Conservation (phyloP, 1,140 invertebrate species). For the Aethina tumida region DNA sequence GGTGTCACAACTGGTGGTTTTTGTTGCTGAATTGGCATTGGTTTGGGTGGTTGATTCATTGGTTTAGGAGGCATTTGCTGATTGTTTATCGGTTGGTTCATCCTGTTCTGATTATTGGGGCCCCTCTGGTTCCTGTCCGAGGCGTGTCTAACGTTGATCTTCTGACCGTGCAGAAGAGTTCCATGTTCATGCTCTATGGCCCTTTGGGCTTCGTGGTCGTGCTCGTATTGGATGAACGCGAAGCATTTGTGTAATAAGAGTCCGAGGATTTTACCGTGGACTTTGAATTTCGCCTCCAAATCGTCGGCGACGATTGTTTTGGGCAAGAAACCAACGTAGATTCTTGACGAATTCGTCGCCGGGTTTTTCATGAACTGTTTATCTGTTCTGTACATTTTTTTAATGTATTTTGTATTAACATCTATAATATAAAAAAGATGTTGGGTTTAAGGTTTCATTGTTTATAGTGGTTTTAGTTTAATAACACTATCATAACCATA, state of each 20-base stretch:
- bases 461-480: too few species aligned
- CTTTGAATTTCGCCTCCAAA: conserved; percentile 61
- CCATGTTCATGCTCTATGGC: conserved; percentile 63
- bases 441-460: too few species aligned
- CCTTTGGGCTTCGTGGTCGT: conserved; percentile 58
- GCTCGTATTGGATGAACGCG: conserved; percentile 77
- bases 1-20: too few species aligned
- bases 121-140: conserved; percentile 26
- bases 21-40: too few species aligned
- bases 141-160: conserved; percentile 47
- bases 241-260: conserved; percentile 65
- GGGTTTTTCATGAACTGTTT: conserved; percentile 53
- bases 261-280: conserved; percentile 61
- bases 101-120: conserved; percentile 9
- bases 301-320: conserved; percentile 54
- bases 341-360: conserved; percentile 53
- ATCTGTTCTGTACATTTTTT: conserved; percentile 34
- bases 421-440: too few species aligned
- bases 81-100: conserved; percentile 27
- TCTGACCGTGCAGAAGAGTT: conserved; percentile 57
- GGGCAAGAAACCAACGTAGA: conserved; percentile 66
- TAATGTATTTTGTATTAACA: too few species aligned
- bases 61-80: conserved; percentile 40
- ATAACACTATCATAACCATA: too few species aligned
- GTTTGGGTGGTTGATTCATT: conserved; percentile 9